Evolutionary conservation across 2,113 vertebrate genomes (phyloP).

Genomic region (Pithys albifrons): DNA sequence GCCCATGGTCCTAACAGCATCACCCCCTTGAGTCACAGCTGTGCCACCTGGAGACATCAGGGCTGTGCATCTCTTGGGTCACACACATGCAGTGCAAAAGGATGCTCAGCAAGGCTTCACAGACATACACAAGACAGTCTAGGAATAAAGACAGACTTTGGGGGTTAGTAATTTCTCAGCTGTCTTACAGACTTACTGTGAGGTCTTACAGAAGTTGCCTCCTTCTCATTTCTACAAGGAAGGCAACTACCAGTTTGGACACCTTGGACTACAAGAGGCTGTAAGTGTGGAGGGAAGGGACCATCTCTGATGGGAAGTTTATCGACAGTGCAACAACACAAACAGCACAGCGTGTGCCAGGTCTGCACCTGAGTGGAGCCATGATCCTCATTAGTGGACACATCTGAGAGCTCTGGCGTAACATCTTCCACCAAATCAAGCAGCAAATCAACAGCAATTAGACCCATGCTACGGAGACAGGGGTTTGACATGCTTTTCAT

Average conservation of each 20-base stretch:
- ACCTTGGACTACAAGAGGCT: neutral
- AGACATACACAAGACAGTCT: accelerated
- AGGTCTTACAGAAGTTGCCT: neutral
- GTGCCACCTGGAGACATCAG: neutral
- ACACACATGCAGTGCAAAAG: neutral
- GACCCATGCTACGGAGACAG: neutral
- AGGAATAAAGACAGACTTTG: neutral
- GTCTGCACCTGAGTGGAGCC: neutral
- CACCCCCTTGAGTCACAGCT: neutral
- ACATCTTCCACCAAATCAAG: neutral
- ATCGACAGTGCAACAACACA: neutral
- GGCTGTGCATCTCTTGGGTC: neutral
- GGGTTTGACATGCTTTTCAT: neutral
- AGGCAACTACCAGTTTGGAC: neutral
- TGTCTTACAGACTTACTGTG: neutral
- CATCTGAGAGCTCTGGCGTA: neutral
- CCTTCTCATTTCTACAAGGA: neutral
- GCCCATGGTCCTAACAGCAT: neutral
- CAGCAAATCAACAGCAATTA: constrained; percentile 55
- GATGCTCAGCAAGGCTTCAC: neutral
- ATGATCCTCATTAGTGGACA: neutral
- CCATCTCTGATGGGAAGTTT: neutral
- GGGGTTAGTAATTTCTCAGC: neutral
- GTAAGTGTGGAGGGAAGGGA: neutral
- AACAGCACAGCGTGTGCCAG: accelerated